Percentiles rank a stretch among this genome's conserved stretches.
phyloP scores from a whole-genome alignment of 1,140 invertebrate genomes.

The Drosophila pseudoananassae region DNA sequence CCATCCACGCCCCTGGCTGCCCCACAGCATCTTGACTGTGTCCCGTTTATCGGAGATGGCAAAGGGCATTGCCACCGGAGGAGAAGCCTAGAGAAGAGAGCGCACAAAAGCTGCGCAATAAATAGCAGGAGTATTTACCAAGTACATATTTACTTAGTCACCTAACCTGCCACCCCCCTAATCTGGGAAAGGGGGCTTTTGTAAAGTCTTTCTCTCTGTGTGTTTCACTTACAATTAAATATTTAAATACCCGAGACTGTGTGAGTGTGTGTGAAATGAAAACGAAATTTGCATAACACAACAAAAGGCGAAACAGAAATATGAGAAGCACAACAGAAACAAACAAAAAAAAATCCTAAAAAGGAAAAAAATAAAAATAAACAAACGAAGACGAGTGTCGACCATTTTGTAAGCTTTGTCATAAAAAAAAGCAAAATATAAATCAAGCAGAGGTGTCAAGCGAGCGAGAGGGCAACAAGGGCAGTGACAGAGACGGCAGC shows the following conservation, averaged over 20 bases:
- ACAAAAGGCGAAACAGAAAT: constrained; percentile 40
- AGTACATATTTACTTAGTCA: constrained; percentile 51
- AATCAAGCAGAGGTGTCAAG: constrained; percentile 49
- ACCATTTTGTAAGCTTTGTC: constrained; percentile 48
- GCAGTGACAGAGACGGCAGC: constrained; percentile 16
- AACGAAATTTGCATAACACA: constrained; percentile 70
- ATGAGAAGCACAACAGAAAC: constrained; percentile 13
- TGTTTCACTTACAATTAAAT: constrained; percentile 74
- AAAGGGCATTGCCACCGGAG: constrained; percentile 77
- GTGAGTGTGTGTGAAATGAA: constrained; percentile 44
- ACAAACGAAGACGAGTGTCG: constrained; percentile 29
- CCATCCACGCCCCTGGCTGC: no score
- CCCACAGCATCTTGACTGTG: constrained; percentile 25
- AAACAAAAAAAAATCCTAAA: constrained; percentile 3
- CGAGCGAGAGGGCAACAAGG: background rate
- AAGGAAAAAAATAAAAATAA: constrained; percentile 15
- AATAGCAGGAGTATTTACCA: constrained; percentile 57
- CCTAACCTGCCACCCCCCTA: background rate
- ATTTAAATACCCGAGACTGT: constrained; percentile 58
- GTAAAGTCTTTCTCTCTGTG: constrained; percentile 25
- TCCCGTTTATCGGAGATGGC: constrained; percentile 67
- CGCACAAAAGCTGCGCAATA: constrained; percentile 79
- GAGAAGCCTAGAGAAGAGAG: constrained; percentile 43
- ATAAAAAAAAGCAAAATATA: constrained; percentile 36
- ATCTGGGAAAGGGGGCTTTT: background rate